Evolutionary conservation across 2,113 vertebrate genomes (phyloP).

Genomic region (Petrocephalus microphthalmus): DNA sequence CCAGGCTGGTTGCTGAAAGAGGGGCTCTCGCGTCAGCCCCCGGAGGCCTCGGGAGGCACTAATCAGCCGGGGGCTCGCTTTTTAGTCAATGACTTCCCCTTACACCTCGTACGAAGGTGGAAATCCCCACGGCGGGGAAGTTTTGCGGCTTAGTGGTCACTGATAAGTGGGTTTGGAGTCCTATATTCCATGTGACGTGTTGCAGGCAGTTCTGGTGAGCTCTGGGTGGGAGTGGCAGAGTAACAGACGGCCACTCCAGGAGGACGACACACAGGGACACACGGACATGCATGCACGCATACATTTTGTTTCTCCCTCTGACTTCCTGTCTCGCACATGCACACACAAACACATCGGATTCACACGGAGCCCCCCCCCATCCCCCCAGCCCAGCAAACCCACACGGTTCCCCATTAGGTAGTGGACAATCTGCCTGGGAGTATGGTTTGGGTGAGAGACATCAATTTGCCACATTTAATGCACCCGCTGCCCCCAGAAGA

Average conservation of each 20-base stretch:
- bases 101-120: neutral
- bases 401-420: slow-evolving; percentile 6
- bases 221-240: neutral
- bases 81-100: neutral
- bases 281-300: slow-evolving; percentile 18
- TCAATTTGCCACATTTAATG: slow-evolving; percentile 18
- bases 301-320: neutral
- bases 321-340: neutral
- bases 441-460: slow-evolving; percentile 11
- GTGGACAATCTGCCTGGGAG: neutral
- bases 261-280: neutral
- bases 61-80: neutral
- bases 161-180: neutral
- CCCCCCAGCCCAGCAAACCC: neutral
- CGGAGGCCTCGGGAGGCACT: neutral
- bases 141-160: neutral
- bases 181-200: neutral
- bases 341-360: slow-evolving; percentile 24
- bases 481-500: slow-evolving; percentile 16
- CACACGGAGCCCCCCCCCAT: neutral
- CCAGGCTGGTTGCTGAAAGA: neutral
- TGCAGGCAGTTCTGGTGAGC: neutral
- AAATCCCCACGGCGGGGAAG: neutral
- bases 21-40: neutral
- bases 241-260: neutral